Conservation (phyloP, 2,113 vertebrate genomes). For the Nyctibius bracteatus region DNA sequence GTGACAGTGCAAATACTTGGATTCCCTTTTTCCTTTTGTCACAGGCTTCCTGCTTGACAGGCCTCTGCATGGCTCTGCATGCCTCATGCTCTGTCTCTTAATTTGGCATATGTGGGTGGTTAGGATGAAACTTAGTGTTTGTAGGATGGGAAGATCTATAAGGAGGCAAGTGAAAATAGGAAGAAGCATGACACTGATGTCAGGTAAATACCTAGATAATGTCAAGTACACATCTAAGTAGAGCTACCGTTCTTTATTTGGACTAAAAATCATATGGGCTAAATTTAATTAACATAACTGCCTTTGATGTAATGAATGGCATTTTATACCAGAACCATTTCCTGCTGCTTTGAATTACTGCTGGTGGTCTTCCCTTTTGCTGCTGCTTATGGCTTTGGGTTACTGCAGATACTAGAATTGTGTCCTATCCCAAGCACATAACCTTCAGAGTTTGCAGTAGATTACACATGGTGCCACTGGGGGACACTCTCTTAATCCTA, state of each 20-base stretch:
- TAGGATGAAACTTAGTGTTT: not conserved
- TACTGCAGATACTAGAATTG: not conserved
- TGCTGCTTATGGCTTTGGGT: not conserved
- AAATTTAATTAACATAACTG: not conserved
- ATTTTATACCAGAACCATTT: not conserved
- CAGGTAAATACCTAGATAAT: not conserved
- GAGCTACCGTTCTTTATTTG: not conserved
- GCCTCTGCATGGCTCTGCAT: not conserved
- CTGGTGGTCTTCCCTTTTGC: not conserved
- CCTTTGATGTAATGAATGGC: not conserved
- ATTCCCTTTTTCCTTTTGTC: not conserved
- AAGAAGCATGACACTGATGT: not conserved
- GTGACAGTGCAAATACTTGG: not conserved
- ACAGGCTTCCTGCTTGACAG: not conserved
- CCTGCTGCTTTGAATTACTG: not conserved
- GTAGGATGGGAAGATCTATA: not conserved
- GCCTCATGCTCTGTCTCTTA: not conserved
- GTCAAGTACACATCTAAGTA: not conserved
- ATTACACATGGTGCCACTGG: not conserved
- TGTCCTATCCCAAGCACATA: not conserved
- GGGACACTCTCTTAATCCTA: constrained; percentile 15
- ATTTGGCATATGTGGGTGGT: not conserved
- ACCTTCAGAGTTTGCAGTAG: not conserved
- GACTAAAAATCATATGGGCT: not conserved
- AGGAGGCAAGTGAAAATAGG: not conserved